Base-by-base conservation (phyloP, 1,140 invertebrate species). In the Drosophila littoralis region DNA sequence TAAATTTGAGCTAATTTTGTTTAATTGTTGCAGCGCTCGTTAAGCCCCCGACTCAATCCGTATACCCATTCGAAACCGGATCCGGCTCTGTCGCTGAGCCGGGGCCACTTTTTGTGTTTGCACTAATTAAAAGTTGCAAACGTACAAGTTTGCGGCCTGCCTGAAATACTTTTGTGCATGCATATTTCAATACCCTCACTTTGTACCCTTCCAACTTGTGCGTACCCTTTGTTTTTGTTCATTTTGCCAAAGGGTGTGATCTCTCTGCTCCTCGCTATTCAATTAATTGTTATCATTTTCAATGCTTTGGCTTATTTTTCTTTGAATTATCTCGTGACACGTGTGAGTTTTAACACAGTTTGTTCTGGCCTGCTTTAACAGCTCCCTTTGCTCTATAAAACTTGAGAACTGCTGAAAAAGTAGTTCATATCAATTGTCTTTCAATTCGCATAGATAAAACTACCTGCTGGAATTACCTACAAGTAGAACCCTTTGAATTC, bases 1-100 rank as follows among this genome's bases (percentile, higher is more conserved):
- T 89, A 88, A 91, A 91, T 74, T 91, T 91, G 77, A 91, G 75
- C 80, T 91, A 91, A 91, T 91, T 91, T 91, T 52, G 67, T 91
- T 91, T 91, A 91, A 91, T 91, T 91, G 88, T 91, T 77, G 42
- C 83, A 91, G 75, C 75, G 70, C 69, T 22, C 40, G 17, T 46
- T 84, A 90, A 90, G 77, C 64, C 66, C 8, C 40, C 22, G 4
- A 28, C 22, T 57, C 17, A 65, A 66, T 58, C 61, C 61, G 45
- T 7, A 63, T 33, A 9, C 57, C 32, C 13, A 38, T 35, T 48
- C 22, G 17, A 54, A 43, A 35, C 38, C 69, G 13, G 35, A 46
- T 35, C 40, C 45, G 51, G 60, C 13, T 50, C 50, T 35, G 10
- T 6, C 59, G 35, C 51, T 76, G 54, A 80, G 61, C 79, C 65